Evolutionary conservation across 1,140 invertebrate species (phyloP), one percentile per base, ranked within the genome.

Genomic region (Zaprionus gabonicus): DNA sequence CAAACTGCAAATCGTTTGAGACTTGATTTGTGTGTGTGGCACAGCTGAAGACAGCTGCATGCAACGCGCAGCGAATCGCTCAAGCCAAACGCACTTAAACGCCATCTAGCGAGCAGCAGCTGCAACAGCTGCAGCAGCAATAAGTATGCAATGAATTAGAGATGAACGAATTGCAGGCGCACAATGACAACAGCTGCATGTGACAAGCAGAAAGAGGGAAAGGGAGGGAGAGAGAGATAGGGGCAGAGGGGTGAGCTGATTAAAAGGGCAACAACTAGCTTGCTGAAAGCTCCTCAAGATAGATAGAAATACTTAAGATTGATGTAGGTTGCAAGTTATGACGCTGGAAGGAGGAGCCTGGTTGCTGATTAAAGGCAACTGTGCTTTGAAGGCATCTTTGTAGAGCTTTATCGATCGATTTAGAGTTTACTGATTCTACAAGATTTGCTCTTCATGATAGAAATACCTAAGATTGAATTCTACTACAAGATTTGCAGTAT

Each of bases 11-110:
- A 17, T 9, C 55, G 68, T 51, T 56, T n/a, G 17, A 4, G 36
- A 25, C 12, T 69, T 28, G 23, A 23, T 27, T 9, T 44, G 49
- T 44, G 20, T 66, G 41, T 38, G 49, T 49, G 46, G 23, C 59
- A 56, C 71, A 72, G 68, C 76, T 74, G 71, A 82, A 79, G 31
- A 9, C 28, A 28, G 28, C 6, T 28, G 28, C 28, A 28, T 7
- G 28, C 82, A 82, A 82, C 82, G 80, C 76, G 76, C 80, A 82
- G 77, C 76, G 69, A 86, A 82, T 82, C 83, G 73, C 83, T 82
- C 80, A 58, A 77, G 57, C 71, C 83, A 78, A 82, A 83, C 78
- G 76, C 72, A 87, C 83, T 86, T 76, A 82, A 82, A 59, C 75
- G 65, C 36, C 38, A 13, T 20, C 12, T 27, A 27, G 3, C 15